Evolutionary conservation across 2,888 invertebrate genomes (phyloP).

Genomic region (Iselma pallidipennis): DNA sequence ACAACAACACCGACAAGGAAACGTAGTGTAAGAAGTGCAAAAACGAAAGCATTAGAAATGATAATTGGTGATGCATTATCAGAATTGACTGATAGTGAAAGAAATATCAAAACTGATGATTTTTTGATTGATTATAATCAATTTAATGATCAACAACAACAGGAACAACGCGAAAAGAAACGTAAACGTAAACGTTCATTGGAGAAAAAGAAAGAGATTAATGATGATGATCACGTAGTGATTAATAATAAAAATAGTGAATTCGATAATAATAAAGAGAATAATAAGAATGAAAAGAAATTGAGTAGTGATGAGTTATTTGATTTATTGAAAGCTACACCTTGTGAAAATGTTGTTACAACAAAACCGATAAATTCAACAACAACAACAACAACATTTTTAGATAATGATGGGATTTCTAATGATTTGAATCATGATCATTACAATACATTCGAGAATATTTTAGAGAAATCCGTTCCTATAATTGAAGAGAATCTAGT

Average conservation of each 20-base stretch:
- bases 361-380: conserved; percentile 31
- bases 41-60: conserved; percentile 40
- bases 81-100: conserved; percentile 31
- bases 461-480: conserved; percentile 33
- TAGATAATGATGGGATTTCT: conserved; percentile 31
- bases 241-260: not conserved
- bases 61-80: conserved; percentile 39
- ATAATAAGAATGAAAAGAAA: conserved; percentile 32
- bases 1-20: not conserved
- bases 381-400: conserved; percentile 22
- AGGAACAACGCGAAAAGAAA: conserved; percentile 4
- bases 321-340: conserved; percentile 42
- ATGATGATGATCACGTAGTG: not conserved
- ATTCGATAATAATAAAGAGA: conserved; percentile 15
- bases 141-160: not conserved
- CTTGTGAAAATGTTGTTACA: conserved; percentile 29
- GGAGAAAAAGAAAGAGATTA: conserved; percentile 35
- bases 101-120: conserved; percentile 1
- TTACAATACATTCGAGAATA: conserved; percentile 38
- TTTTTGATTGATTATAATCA: not conserved
- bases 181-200: conserved; percentile 13
- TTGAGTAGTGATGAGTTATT: conserved; percentile 43
- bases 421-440: conserved; percentile 36
- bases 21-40: conserved; percentile 30
- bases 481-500: conserved; percentile 25